Percentiles rank a stretch among this genome's conserved stretches.
These are phyloP conservation scores for Megalops cyprinoides DNA, from an alignment of 2,797 vertebrate species.

Conservation along the genomic window DNA sequence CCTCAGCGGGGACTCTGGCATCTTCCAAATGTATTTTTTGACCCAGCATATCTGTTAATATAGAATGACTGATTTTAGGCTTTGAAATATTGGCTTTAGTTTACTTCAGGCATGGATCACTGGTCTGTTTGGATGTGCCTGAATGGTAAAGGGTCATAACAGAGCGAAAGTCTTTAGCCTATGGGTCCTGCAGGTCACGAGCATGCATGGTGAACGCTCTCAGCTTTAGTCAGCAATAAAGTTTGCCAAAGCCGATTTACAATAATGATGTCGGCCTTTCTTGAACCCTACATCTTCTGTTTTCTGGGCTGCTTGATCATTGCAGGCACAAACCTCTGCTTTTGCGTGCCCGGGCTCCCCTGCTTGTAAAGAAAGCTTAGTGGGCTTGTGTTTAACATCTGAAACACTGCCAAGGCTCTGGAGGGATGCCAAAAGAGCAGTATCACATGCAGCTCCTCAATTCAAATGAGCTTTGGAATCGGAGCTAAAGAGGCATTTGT, in stretches of 20 bases:
- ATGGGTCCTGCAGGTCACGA: constrained; percentile 24
- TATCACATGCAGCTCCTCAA: constrained; percentile 71
- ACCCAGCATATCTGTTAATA: neutral
- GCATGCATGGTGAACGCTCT: constrained; percentile 29
- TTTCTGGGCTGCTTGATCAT: constrained; percentile 62
- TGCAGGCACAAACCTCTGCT: constrained; percentile 61
- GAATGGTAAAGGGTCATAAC: neutral
- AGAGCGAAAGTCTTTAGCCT: constrained; percentile 22
- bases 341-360: constrained; percentile 72
- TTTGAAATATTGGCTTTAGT: constrained; percentile 10
- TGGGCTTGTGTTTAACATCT: constrained; percentile 78
- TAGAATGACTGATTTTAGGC: neutral
- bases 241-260: constrained; percentile 33
- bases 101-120: constrained; percentile 7
- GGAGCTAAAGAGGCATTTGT: constrained; percentile 59
- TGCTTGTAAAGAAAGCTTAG: constrained; percentile 73
- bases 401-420: constrained; percentile 73
- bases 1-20: too few relatives aligned
- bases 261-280: constrained; percentile 51
- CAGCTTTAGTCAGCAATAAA: constrained; percentile 41
- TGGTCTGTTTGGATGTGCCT: constrained; percentile 1
- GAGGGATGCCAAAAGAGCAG: constrained; percentile 63
- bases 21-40: neutral
- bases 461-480: constrained; percentile 63
- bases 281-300: constrained; percentile 40